These are phyloP conservation scores for Mycteria americana DNA, from an alignment of 2,797 vertebrate genomes.

Conservation along the genomic window DNA sequence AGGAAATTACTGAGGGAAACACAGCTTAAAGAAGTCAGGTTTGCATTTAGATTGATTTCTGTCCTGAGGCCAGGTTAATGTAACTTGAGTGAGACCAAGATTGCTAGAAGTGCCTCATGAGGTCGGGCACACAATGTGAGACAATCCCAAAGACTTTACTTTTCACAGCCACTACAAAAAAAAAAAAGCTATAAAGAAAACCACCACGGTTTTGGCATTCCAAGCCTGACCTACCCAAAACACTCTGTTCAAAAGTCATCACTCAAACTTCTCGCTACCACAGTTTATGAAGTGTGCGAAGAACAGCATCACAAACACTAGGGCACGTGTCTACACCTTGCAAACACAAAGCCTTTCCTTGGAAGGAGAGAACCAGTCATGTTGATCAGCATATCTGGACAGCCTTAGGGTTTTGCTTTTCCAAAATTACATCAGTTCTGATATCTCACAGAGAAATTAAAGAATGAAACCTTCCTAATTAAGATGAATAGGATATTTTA, in stretches of 20 bases:
- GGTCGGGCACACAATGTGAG: not conserved
- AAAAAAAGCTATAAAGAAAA: not conserved
- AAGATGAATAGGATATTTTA: not conserved
- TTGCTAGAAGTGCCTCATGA: not conserved
- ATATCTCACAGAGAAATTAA: not conserved
- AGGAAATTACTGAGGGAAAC: not conserved
- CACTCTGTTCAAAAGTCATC: not conserved
- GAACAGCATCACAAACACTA: not conserved
- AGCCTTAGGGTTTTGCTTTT: not conserved
- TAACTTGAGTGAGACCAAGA: not conserved
- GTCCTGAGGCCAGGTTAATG: not conserved
- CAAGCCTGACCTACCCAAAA: not conserved
- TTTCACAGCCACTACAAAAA: not conserved
- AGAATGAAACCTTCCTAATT: not conserved
- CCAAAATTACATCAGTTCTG: not conserved
- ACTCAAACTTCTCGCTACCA: not conserved
- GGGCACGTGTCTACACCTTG: not conserved
- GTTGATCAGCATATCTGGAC: not conserved
- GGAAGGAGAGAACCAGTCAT: not conserved
- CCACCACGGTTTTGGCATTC: not conserved
- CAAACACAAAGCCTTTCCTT: not conserved
- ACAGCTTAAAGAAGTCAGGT: not conserved
- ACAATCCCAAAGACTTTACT: not conserved
- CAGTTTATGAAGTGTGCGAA: not conserved
- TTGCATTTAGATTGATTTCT: constrained; percentile 20